Evolutionary conservation across 92 coral and sea anemone genomes (phyloP).

Genomic region (Ricordea florida): DNA sequence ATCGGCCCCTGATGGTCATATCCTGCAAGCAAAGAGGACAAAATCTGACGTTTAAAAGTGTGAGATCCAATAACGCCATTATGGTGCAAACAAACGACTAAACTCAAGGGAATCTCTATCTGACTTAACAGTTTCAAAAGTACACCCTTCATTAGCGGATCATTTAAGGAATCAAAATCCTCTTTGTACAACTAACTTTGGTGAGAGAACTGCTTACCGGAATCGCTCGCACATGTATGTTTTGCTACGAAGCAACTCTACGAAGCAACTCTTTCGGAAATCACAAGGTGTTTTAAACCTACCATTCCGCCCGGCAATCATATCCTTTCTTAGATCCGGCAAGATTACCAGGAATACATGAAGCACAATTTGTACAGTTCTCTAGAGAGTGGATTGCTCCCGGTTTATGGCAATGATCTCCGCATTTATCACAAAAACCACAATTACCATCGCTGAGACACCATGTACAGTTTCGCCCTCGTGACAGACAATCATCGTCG

Average conservation of each 20-base stretch:
- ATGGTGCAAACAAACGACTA: not conserved
- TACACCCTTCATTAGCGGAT: no score
- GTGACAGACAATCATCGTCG: conserved; percentile 67
- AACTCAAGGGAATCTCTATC: no score
- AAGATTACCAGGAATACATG: conserved; percentile 93
- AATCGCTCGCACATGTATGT: no score
- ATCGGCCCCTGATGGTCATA: no score
- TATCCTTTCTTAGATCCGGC: conserved; percentile 89
- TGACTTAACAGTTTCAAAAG: no score
- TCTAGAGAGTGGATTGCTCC: conserved; percentile 83
- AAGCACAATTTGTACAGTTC: conserved; percentile 96
- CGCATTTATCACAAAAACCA: conserved; percentile 97
- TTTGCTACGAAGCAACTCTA: no score
- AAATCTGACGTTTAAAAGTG: no score
- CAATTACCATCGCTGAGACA: conserved; percentile 97
- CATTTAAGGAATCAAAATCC: no score
- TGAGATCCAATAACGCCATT: conserved; percentile 22
- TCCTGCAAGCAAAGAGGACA: no score
- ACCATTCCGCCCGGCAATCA: conserved; percentile 97
- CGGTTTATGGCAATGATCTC: conserved; percentile 92
- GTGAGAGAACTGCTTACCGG: no score
- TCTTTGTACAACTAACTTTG: no score
- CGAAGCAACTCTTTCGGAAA: no score
- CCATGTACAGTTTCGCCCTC: conserved; percentile 95
- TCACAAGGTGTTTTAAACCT: conserved; percentile 3